Evolutionary conservation across 2,113 vertebrate genomes (phyloP).

Genomic region (Empidonax traillii): DNA sequence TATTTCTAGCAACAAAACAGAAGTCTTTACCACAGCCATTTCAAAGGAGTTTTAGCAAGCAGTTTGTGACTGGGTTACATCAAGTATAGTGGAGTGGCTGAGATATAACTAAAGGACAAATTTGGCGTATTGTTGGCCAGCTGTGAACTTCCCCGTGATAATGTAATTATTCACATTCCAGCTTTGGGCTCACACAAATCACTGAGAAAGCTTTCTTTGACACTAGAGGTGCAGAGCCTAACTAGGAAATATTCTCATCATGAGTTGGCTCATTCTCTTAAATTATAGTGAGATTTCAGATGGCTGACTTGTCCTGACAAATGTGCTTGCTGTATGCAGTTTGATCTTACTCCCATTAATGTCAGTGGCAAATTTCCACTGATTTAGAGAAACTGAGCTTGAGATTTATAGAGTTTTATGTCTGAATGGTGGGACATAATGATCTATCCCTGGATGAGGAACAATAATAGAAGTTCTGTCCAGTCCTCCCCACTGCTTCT

Average conservation of each 20-base stretch:
- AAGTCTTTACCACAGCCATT: neutral
- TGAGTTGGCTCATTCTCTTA: constrained; percentile 52
- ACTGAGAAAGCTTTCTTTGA: constrained; percentile 34
- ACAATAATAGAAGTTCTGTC: constrained; percentile 55
- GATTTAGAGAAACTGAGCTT: constrained; percentile 53
- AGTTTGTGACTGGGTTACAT: neutral
- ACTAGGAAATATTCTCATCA: neutral
- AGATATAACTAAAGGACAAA: constrained; percentile 8
- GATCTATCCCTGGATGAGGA: constrained; percentile 47
- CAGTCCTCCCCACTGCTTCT: constrained; percentile 33
- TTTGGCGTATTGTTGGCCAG: neutral
- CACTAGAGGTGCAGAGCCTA: constrained; percentile 7
- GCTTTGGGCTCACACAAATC: constrained; percentile 36
- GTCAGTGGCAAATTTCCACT: constrained; percentile 62
- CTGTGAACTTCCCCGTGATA: neutral
- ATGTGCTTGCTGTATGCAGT: constrained; percentile 35
- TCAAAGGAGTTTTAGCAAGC: constrained; percentile 13
- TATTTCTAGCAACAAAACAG: neutral
- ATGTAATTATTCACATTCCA: constrained; percentile 21
- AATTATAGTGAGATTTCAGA: constrained; percentile 50
- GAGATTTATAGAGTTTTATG: constrained; percentile 56
- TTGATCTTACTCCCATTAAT: constrained; percentile 62
- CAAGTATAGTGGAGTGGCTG: neutral
- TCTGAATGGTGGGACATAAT: constrained; percentile 52
- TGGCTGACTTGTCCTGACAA: constrained; percentile 53